phyloP scores from a whole-genome alignment of 2,888 invertebrate genomes.

The Aporophyla nigra region DNA sequence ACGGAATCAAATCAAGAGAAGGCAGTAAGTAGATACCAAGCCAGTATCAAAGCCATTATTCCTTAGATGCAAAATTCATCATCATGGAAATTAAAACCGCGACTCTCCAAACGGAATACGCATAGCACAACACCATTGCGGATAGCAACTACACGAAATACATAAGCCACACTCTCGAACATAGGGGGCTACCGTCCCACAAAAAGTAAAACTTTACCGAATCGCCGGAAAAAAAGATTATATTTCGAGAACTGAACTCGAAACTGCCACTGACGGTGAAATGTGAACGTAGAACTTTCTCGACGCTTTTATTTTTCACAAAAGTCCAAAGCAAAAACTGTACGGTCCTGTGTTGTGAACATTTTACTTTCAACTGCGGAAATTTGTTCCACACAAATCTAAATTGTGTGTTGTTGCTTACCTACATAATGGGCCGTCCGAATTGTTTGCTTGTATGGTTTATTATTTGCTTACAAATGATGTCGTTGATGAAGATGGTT shows the following conservation, averaged over 20 bases:
- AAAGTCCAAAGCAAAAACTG: conserved; percentile 64
- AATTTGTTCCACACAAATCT: conserved; percentile 51
- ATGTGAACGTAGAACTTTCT: conserved; percentile 64
- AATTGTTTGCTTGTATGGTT: neutral
- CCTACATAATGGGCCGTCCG: conserved; percentile 11
- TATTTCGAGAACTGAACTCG: conserved; percentile 55
- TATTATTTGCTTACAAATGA: neutral
- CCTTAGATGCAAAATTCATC: neutral
- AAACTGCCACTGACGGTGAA: conserved; percentile 63
- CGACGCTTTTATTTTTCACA: conserved; percentile 60
- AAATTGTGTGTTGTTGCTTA: conserved; percentile 40
- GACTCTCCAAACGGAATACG: neutral
- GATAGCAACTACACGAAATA: conserved; percentile 21
- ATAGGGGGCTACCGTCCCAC: conserved; percentile 17
- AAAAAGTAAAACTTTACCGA: conserved; percentile 45
- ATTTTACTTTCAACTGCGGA: conserved; percentile 58
- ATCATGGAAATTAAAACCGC: neutral
- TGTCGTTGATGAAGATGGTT: too few relatives aligned
- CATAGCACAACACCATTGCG: neutral
- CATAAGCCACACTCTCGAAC: conserved; percentile 32
- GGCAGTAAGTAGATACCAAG: too few relatives aligned
- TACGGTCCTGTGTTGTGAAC: conserved; percentile 46
- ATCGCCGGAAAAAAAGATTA: conserved; percentile 52
- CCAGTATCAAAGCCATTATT: neutral
- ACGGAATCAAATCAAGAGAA: neutral